Evolutionary conservation across 1,140 invertebrate genomes (phyloP).

Genomic region (Fopius arisanus): DNA sequence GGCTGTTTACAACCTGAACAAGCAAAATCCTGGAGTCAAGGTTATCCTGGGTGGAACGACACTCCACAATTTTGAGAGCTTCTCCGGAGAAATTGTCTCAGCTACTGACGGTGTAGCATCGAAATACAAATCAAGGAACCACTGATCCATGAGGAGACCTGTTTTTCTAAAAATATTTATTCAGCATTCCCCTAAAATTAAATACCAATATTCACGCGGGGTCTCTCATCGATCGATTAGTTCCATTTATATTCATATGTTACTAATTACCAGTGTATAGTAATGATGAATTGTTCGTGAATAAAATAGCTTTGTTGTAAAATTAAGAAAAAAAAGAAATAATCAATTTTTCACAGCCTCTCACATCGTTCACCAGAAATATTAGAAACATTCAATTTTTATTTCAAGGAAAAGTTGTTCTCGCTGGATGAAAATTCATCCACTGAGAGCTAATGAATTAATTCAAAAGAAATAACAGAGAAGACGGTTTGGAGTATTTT

Average conservation of each 20-base stretch:
- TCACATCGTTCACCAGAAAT: too few relatives aligned
- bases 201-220: not conserved
- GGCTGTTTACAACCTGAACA: conserved; percentile 86
- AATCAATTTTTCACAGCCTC: too few relatives aligned
- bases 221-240: not conserved
- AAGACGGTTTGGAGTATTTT: too few relatives aligned
- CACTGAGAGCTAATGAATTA: too few relatives aligned
- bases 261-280: too few relatives aligned
- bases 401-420: too few relatives aligned
- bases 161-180: conserved; percentile 33
- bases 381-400: too few relatives aligned
- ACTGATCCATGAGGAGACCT: conserved; percentile 30
- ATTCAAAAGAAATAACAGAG: too few relatives aligned
- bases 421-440: too few relatives aligned
- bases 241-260: conserved; percentile 14
- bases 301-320: too few relatives aligned
- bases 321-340: too few relatives aligned
- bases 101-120: conserved; percentile 57
- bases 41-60: conserved; percentile 90
- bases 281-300: too few relatives aligned
- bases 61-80: conserved; percentile 88
- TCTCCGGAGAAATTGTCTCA: conserved; percentile 75
- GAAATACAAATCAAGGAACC: conserved; percentile 51
- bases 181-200: not conserved
- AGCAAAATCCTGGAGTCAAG: conserved; percentile 74